Base-by-base conservation (phyloP, 2,888 invertebrate genomes). In the Rapana venosa region DNA sequence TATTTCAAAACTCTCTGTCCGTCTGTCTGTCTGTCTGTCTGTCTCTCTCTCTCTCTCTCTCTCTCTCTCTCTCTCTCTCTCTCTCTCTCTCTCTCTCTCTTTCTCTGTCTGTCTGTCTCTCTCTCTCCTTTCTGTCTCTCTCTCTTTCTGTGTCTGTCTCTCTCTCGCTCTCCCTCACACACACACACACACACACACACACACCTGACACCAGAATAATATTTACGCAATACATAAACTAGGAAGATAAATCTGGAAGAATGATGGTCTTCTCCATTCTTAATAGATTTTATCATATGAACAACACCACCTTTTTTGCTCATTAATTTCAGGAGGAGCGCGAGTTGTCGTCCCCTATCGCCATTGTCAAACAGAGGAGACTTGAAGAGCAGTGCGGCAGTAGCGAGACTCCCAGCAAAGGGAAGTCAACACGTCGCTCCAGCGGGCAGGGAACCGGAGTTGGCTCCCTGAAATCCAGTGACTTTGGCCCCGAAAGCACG, bases 341-440 rank as follows among this genome's bases (percentile, higher is more conserved):
- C 15, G 93, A 94, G 26, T 90, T 93, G 47, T 94, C 94, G 47
- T 94, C 94, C 30, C 94, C 94, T 11, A 15, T 35, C 79, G 22
- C 79, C 35, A 47, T 15, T 0, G 91, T 90, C 20, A 90, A 91
- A 88, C 93, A 93, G 92, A 93, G 91, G 86, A 93, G 93, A 90
- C 58, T 93, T 22, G 94, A 94, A 87, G 94, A 94, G 26, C 87
- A 93, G 11, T 94, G 93, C 93, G 91, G 90, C 15, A 32, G 20
- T 15, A 90, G 15, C 91, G 92, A n/a, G 88, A 91, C 84, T 32
- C 17, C 66, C 32, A 84, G 58, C 87, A 88, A 85, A 87, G 91
- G 90, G 47, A 91, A 87, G 74, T 89, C 90, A 74, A 47, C 90
- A 77, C 61, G 85, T 58, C 84, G 86, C 35, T 88, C 91, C 79